Conservation (phyloP, 2,888 invertebrate genomes). For the Heterodera filipjevi region DNA sequence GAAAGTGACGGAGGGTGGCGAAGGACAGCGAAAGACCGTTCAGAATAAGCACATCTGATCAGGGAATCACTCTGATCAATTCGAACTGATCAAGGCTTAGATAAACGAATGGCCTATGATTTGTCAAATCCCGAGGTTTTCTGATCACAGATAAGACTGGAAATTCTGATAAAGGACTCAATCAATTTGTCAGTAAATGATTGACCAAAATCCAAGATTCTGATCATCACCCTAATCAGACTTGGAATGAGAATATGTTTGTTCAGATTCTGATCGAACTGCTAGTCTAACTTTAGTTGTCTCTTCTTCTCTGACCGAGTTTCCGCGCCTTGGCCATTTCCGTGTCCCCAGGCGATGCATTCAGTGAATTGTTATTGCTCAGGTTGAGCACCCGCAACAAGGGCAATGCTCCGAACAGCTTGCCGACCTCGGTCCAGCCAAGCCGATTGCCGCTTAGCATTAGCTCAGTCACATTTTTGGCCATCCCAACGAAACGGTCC, state of each 20-base stretch:
- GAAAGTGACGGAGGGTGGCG: not conserved
- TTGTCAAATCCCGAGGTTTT: no score
- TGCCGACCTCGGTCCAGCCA: slow-evolving; percentile 33
- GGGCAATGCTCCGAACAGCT: slow-evolving; percentile 34
- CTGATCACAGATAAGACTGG: no score
- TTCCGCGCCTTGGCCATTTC: slow-evolving; percentile 2
- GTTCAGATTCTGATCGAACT: no score
- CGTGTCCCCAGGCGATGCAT: not conserved
- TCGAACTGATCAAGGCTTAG: no score
- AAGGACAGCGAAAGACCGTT: slow-evolving; percentile 21
- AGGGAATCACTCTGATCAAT: not conserved
- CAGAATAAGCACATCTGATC: slow-evolving; percentile 18
- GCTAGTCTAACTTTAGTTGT: no score
- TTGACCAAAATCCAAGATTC: no score
- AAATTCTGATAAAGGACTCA: no score
- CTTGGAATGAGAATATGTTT: no score
- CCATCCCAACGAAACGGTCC: slow-evolving; percentile 32
- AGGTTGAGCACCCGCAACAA: slow-evolving; percentile 36
- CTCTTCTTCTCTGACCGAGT: not conserved
- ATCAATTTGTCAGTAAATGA: no score
- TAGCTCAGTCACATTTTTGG: slow-evolving; percentile 37
- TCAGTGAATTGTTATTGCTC: slow-evolving; percentile 38
- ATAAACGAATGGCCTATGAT: not conserved
- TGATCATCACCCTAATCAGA: no score
- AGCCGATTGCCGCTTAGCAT: slow-evolving; percentile 41